Evolutionary conservation across 2,888 invertebrate species (phyloP).

Genomic region (Melikaiella ostensackeni): DNA sequence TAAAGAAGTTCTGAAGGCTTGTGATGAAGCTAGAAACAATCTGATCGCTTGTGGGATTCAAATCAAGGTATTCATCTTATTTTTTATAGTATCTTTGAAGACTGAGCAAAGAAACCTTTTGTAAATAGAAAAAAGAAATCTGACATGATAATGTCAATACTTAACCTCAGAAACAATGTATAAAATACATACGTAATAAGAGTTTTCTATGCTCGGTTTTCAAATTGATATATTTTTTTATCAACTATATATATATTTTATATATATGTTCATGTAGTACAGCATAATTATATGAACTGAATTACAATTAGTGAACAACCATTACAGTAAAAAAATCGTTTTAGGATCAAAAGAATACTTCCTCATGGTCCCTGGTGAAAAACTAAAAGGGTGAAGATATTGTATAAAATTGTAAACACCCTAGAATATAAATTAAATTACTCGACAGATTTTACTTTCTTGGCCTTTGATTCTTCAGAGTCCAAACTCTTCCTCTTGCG

Average conservation of each 20-base stretch:
- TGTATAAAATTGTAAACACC: constrained; percentile 22
- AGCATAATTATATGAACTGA: constrained; percentile 17
- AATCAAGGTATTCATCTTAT: constrained; percentile 79
- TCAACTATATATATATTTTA: constrained; percentile 17
- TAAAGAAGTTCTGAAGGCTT: constrained; percentile 81
- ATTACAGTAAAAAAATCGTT: constrained; percentile 48
- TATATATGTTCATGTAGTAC: background rate
- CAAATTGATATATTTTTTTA: background rate
- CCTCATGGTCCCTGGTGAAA: constrained; percentile 62
- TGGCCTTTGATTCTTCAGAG: background rate
- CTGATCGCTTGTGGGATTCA: constrained; percentile 82
- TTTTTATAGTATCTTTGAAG: constrained; percentile 3
- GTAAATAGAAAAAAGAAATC: background rate
- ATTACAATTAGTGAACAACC: constrained; percentile 22
- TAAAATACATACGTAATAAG: background rate
- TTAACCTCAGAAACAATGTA: background rate
- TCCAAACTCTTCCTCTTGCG: constrained; percentile 77
- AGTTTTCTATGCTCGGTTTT: background rate
- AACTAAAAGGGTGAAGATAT: constrained; percentile 39
- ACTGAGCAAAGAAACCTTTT: background rate
- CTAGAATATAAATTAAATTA: background rate
- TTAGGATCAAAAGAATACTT: constrained; percentile 62
- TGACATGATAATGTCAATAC: background rate
- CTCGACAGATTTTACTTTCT: constrained; percentile 2
- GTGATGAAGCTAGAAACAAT: constrained; percentile 84